Evolutionary conservation across 2,888 invertebrate genomes (phyloP), one percentile per base, ranked within the genome.

Genomic region (Catocala fraxini): DNA sequence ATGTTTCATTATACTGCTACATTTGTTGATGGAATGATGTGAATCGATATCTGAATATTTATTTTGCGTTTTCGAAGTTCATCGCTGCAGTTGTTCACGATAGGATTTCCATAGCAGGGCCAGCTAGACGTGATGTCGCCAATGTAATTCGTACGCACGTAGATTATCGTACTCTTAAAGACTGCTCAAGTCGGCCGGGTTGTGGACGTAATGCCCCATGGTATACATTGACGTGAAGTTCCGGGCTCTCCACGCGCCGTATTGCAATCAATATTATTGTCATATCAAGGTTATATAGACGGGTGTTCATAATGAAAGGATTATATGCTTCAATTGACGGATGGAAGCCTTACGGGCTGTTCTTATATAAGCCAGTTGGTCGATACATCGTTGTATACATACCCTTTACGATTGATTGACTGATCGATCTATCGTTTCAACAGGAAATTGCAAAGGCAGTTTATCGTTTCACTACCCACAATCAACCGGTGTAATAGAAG

Each of bases 211-310:
- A 65, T 64, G 62, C 62, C 64, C 62, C 58, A 70, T 68, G 49
- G 60, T 77, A 72, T 70, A 71, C 73, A 70, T 63, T 74, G 73
- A 72, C 69, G 64, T 59, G 55, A 62, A 68, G 59, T 75, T 72
- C 73, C 68, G 73, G 71, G 59, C 63, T 66, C 62, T 51, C 56
- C 49, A 51, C 65, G 75, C 70, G 69, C 65, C 70, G 55, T 73
- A 63, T 69, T 74, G 71, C 75, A 73, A 76, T 77, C 73, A 68
- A 76, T 77, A 75, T 34, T 46, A 51, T 66, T 64, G 62, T 71
- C 62, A 68, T 68, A 70, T 72, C 64, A 65, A 69, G 57, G 56
- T 58, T 59, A 65, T 42, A 56, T 49, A 59, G 42, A 25, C 25
- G 56, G 53, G 51, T 49, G 41, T 56, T 51, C 3, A 25, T 25